Evolutionary conservation across 2,797 vertebrate species (phyloP).

Genomic region (Sternarchorhynchus goeldii): DNA sequence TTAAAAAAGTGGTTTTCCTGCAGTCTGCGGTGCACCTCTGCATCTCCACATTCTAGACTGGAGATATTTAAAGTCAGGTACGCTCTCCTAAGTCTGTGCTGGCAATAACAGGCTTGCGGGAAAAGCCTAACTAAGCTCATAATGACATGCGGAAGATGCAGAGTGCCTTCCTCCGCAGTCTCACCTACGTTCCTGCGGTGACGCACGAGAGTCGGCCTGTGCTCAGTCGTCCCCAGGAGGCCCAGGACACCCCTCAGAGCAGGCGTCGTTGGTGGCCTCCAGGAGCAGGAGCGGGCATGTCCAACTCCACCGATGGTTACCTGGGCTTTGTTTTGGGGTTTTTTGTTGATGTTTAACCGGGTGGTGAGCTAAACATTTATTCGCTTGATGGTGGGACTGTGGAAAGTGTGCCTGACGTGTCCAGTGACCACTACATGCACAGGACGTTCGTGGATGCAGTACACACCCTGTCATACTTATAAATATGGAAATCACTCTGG

Average conservation of each 20-base stretch:
- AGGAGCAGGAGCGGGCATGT: background rate
- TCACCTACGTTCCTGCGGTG: conserved; percentile 54
- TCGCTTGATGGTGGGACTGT: background rate
- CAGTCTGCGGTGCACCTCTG: too few relatives aligned
- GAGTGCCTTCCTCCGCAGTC: conserved; percentile 35
- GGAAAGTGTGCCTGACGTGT: background rate
- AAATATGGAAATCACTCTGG: too few relatives aligned
- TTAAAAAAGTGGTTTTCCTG: background rate
- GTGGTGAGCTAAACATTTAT: conserved; percentile 21
- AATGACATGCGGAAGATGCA: conserved; percentile 50
- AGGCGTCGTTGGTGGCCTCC: background rate
- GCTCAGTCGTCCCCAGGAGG: background rate
- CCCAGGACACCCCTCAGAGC: background rate
- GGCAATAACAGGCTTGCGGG: background rate
- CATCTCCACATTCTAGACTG: background rate
- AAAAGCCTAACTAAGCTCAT: conserved; percentile 8
- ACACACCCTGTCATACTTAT: too few relatives aligned
- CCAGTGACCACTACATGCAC: too few relatives aligned
- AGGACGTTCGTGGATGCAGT: too few relatives aligned
- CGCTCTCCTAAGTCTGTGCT: background rate
- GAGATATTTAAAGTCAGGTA: background rate
- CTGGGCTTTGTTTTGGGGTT: background rate
- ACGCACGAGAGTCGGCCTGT: conserved; percentile 18
- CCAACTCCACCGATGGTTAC: background rate
- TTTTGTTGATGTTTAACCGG: conserved; percentile 3